Base-by-base conservation (phyloP, 2,888 invertebrate species). In the Lagria hirta region DNA sequence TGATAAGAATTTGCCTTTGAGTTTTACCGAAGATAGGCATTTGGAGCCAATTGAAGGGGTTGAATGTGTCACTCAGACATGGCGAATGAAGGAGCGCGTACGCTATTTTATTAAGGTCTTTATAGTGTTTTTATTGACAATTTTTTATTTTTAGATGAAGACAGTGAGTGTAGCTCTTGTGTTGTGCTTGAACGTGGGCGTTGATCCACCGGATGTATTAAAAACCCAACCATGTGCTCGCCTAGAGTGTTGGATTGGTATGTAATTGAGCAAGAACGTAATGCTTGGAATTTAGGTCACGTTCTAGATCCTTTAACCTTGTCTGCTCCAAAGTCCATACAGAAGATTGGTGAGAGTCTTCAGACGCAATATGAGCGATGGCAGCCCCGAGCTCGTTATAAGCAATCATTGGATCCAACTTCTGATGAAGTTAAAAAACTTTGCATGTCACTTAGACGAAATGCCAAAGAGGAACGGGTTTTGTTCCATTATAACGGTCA, bases 401-500 rank as follows among this genome's bases (percentile, higher is more conserved):
- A 97, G 76, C 93, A 93, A 70, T 90, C 91, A 26, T 79, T 96
- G 36, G 99, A 99, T 74, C 99, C 99, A 4, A 98, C 98, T 2
- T 86, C 92, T 2, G 99, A 99, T 21, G 98, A 99, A 74, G 93
- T 99, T 0, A 96, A 97, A 70, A 97, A 98, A 71, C 75, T 98
- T 12, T 98, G 98, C 68, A 87, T 88, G 15, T 95, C 96, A 0
- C 74, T 99, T 53, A 78, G 99, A 6, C 80, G 96, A 55, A 97
- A 95, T 73, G 98, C 99, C 3, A 98, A 98, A 73, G 98, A 98
- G 62, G 99, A 99, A 68, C 80, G 99, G 51, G 96, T 99, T 20
- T 75, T 99, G 36, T 99, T 99, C 74, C 99, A 99, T 73, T 99
- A 99, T 72, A 99, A 99, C 72, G 99, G 99, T 0, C 99, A 99